phyloP scores from a whole-genome alignment of 1,140 invertebrate species.

The Ridgeia piscesae region DNA sequence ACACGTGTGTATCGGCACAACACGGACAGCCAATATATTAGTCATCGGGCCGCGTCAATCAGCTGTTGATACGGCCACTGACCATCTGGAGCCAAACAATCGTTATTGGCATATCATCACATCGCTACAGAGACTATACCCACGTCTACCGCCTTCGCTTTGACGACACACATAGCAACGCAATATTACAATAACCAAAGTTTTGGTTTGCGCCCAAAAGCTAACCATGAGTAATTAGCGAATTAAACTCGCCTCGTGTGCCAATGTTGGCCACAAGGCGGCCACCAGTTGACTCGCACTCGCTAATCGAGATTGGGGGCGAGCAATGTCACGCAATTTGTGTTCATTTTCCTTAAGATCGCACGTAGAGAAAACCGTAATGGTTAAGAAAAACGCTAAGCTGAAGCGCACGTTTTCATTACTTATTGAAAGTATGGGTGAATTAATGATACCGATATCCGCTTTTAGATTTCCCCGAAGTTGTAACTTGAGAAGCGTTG shows the following conservation, averaged over 20 bases:
- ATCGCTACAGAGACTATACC: neutral
- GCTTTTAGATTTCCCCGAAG: neutral
- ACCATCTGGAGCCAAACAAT: neutral
- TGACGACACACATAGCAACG: neutral
- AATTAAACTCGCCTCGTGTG: neutral
- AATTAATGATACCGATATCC: neutral
- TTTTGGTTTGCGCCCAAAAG: too few relatives aligned
- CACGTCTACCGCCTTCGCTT: neutral
- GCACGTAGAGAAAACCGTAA: neutral
- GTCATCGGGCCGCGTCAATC: neutral
- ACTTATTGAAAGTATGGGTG: neutral
- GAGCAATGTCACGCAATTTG: neutral
- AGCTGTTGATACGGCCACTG: neutral
- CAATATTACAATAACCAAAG: neutral
- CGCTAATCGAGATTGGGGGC: neutral
- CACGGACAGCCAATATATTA: neutral
- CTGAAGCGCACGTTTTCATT: neutral
- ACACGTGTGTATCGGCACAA: neutral
- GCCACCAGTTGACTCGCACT: neutral
- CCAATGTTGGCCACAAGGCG: neutral
- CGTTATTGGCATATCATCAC: neutral
- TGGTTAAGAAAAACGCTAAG: neutral
- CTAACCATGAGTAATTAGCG: too few relatives aligned
- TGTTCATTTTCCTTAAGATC: neutral
- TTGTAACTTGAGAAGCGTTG: neutral